A percentile compares a stretch with the other conserved stretches of the same genome.
These are phyloP conservation scores for Drosophila jambulina DNA, from an alignment of 1,140 invertebrate species.

Conservation along the genomic window DNA sequence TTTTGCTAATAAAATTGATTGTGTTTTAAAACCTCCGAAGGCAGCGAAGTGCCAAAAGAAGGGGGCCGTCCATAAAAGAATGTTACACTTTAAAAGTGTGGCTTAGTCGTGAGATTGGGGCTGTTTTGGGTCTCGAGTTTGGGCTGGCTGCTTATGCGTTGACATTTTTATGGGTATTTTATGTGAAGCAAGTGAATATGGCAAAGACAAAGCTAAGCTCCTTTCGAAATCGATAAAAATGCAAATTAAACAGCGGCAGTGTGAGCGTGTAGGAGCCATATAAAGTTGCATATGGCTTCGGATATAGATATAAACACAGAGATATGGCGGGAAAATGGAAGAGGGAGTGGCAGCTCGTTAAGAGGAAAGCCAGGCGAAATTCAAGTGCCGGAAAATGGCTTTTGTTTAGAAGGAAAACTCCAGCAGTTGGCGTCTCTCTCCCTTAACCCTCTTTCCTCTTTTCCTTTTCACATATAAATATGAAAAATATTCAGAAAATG, in stretches of 20 bases:
- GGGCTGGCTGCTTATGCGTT: constrained; percentile 60
- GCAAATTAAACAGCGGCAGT: constrained; percentile 74
- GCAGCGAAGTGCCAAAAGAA: constrained; percentile 16
- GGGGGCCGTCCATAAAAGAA: constrained; percentile 36
- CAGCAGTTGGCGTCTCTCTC: constrained; percentile 2
- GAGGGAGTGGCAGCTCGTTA: constrained; percentile 53
- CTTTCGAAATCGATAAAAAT: constrained; percentile 80
- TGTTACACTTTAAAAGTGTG: constrained; percentile 66
- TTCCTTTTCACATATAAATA: constrained; percentile 46
- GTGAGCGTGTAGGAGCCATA: constrained; percentile 20
- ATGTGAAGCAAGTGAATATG: constrained; percentile 65
- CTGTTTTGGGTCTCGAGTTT: constrained; percentile 33
- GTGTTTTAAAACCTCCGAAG: constrained; percentile 53
- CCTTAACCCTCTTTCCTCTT: neutral
- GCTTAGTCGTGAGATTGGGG: constrained; percentile 38
- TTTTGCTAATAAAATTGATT: constrained; percentile 69
- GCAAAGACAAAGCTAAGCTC: constrained; percentile 74
- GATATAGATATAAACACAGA: constrained; percentile 29
- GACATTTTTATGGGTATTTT: constrained; percentile 79
- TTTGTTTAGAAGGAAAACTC: constrained; percentile 64
- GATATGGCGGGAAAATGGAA: constrained; percentile 4
- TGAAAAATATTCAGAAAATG: constrained; percentile 59
- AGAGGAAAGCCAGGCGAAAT: constrained; percentile 56
- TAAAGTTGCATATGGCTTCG: constrained; percentile 56
- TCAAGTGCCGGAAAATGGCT: constrained; percentile 76